A percentile compares a stretch with the other conserved stretches of the same genome.
Evolutionary conservation across 2,888 invertebrate species (phyloP).

Genomic region (Hemithea aestivaria): DNA sequence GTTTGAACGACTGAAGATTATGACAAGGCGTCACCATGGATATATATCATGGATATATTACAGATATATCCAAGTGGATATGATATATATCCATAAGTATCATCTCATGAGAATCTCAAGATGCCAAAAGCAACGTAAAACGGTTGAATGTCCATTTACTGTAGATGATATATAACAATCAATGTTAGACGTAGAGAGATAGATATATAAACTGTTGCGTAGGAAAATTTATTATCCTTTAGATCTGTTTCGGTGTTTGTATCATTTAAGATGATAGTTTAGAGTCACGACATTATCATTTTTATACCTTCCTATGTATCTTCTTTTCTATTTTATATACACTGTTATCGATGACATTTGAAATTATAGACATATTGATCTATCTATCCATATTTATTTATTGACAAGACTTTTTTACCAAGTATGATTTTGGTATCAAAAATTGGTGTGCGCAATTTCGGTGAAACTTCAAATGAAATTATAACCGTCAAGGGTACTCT

Average conservation of each 20-base stretch:
- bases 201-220: conserved; percentile 27
- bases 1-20: conserved; percentile 38
- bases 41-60: conserved; percentile 10
- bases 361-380: too few species aligned
- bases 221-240: conserved; percentile 48
- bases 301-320: conserved; percentile 26
- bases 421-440: too few species aligned
- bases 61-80: too few species aligned
- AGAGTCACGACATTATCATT: conserved; percentile 34
- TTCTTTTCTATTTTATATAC: conserved; percentile 17
- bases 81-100: conserved; percentile 10
- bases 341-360: too few species aligned
- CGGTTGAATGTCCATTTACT: conserved; percentile 76
- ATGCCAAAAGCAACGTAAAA: conserved; percentile 67
- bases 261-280: conserved; percentile 28
- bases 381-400: too few species aligned
- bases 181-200: conserved; percentile 34
- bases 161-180: conserved; percentile 54
- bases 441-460: too few species aligned
- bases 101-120: conserved; percentile 42
- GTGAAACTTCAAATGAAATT: neutral
- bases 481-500: too few species aligned
- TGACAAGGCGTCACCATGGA: conserved; percentile 27
- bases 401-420: too few species aligned
- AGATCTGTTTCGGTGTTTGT: conserved; percentile 37